Evolutionary conservation across 2,797 vertebrate genomes (phyloP).

Genomic region (Sebastes itinus): DNA sequence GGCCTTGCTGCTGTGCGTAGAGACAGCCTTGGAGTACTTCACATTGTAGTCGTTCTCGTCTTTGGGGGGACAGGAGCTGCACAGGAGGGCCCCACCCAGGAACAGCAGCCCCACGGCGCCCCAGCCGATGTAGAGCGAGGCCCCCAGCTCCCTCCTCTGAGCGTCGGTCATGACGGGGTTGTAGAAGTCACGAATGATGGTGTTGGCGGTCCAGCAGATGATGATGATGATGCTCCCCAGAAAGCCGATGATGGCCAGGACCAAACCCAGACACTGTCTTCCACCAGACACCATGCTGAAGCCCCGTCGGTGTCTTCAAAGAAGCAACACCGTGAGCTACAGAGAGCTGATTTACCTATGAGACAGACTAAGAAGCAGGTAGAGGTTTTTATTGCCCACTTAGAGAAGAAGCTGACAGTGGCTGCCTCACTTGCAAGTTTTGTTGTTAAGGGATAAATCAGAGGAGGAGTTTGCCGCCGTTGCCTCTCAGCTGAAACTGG

Average conservation of each 20-base stretch:
- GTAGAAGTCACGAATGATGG: constrained; percentile 88
- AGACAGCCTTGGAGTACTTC: constrained; percentile 69
- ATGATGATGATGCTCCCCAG: constrained; percentile 86
- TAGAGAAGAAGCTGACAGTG: neutral
- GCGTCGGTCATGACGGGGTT: constrained; percentile 81
- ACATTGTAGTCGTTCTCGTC: constrained; percentile 43
- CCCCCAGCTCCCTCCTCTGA: constrained; percentile 89
- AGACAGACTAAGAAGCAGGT: neutral
- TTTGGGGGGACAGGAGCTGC: constrained; percentile 71
- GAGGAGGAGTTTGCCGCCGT: constrained; percentile 43
- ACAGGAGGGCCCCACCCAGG: constrained; percentile 88
- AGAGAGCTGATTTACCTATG: neutral
- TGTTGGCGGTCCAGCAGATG: constrained; percentile 87
- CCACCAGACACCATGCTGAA: constrained; percentile 85
- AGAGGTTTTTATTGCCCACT: neutral
- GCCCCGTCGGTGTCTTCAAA: neutral
- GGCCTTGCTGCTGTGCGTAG: constrained; percentile 58
- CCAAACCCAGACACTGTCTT: constrained; percentile 86
- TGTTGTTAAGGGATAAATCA: neutral
- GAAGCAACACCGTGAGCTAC: neutral
- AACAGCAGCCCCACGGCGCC: constrained; percentile 83
- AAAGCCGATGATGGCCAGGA: constrained; percentile 86
- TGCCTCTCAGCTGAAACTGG: constrained; percentile 33
- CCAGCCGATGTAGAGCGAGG: constrained; percentile 91
- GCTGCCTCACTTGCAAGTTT: neutral